Conservation (phyloP, 2,888 invertebrate genomes). For the Zhuqinia jingwanae region DNA sequence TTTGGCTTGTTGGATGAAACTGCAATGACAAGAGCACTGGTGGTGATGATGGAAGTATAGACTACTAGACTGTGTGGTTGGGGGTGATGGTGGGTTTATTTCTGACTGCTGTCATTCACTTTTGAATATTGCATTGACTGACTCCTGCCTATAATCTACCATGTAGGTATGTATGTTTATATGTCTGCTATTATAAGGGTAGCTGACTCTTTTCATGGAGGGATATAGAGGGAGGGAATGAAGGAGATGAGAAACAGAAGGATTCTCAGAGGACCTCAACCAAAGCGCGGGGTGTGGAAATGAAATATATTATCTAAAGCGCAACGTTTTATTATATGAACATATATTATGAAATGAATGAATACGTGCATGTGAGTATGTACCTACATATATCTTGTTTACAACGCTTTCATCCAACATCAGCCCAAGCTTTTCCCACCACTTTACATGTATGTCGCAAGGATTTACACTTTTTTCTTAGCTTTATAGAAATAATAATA, state of each 20-base stretch:
- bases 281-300: slow-evolving; percentile 58
- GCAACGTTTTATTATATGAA: not conserved
- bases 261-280: slow-evolving; percentile 56
- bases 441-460: slow-evolving; percentile 35
- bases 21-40: no score
- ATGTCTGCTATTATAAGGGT: not conserved
- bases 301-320: slow-evolving; percentile 48
- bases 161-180: not conserved
- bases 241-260: slow-evolving; percentile 45
- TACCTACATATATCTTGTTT: slow-evolving; percentile 11
- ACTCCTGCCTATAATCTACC: slow-evolving; percentile 19
- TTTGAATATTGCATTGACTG: slow-evolving; percentile 63
- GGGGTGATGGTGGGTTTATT: slow-evolving; percentile 34
- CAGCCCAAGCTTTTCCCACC: slow-evolving; percentile 32
- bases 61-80: not conserved
- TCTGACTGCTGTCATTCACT: slow-evolving; percentile 71
- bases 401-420: slow-evolving; percentile 26
- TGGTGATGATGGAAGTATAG: not conserved
- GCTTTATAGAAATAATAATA: not conserved
- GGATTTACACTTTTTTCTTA: slow-evolving; percentile 62
- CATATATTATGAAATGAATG: not conserved
- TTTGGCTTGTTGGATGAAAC: not conserved
- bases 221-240: slow-evolving; percentile 32
- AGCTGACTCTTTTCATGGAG: not conserved
- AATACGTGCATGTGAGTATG: no score